phyloP scores from a whole-genome alignment of 2,888 invertebrate genomes.

The Aethes cnicana region DNA sequence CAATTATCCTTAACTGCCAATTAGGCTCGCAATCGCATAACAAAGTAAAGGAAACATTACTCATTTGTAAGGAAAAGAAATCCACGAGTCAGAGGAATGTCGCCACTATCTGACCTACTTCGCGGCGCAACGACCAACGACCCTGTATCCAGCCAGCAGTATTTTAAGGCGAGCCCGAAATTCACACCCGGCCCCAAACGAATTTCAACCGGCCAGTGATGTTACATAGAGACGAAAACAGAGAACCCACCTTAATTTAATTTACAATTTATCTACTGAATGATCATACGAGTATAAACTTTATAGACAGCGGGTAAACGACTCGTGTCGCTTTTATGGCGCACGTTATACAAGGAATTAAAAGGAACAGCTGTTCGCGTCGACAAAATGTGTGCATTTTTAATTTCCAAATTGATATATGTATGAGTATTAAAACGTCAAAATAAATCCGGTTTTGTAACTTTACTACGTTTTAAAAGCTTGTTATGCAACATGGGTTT shows the following conservation, averaged over 20 bases:
- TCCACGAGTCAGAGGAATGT: constrained; percentile 65
- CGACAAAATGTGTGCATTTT: constrained; percentile 17
- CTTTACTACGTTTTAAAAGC: background rate
- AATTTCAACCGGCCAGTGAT: constrained; percentile 45
- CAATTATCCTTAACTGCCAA: constrained; percentile 27
- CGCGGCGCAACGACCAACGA: constrained; percentile 58
- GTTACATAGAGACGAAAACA: constrained; percentile 45
- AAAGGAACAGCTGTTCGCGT: constrained; percentile 33
- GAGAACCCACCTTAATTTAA: constrained; percentile 56
- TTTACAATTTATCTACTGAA: constrained; percentile 78
- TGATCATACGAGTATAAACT: constrained; percentile 76
- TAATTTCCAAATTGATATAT: constrained; percentile 20
- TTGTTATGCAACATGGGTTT: too few relatives aligned
- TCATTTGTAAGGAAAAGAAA: constrained; percentile 64
- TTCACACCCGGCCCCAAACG: constrained; percentile 37
- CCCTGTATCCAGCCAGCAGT: constrained; percentile 48
- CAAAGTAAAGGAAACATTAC: constrained; percentile 35
- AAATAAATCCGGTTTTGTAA: background rate
- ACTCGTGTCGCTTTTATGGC: constrained; percentile 54
- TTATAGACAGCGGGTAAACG: constrained; percentile 71
- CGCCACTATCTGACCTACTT: constrained; percentile 73
- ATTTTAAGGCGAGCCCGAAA: constrained; percentile 68
- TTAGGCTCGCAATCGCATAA: constrained; percentile 34
- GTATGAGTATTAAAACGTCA: background rate
- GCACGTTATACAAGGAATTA: constrained; percentile 43